These are phyloP conservation scores for Moxostoma hubbsi DNA, from an alignment of 2,797 vertebrate species.

Conservation along the genomic window DNA sequence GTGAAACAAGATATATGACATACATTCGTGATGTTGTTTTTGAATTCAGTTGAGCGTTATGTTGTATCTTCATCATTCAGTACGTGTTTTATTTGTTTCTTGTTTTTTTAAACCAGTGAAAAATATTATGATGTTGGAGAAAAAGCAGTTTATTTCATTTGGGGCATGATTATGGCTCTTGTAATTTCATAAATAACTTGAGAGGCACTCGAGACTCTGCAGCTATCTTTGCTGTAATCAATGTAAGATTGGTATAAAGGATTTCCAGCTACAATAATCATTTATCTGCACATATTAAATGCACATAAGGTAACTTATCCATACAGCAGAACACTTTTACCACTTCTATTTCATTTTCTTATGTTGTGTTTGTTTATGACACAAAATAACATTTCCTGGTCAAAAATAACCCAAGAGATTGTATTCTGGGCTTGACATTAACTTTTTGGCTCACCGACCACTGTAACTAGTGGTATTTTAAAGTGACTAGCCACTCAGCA, in stretches of 20 bases:
- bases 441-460: too few relatives aligned
- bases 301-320: neutral
- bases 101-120: neutral
- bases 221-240: slow-evolving; percentile 14
- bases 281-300: slow-evolving; percentile 5
- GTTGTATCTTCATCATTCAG: neutral
- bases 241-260: neutral
- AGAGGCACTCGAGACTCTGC: slow-evolving; percentile 6
- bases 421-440: too few relatives aligned
- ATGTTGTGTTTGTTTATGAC: too few relatives aligned
- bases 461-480: too few relatives aligned
- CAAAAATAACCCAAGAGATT: too few relatives aligned
- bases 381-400: too few relatives aligned
- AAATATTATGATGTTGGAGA: neutral
- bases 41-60: neutral
- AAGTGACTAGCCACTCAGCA: too few relatives aligned
- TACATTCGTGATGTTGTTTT: neutral
- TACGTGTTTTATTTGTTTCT: neutral
- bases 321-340: neutral
- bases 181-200: slow-evolving; percentile 28
- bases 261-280: neutral
- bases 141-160: neutral
- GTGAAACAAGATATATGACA: neutral
- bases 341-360: too few relatives aligned
- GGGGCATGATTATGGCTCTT: neutral